phyloP scores from a whole-genome alignment of 2,797 vertebrate genomes.

The Heteromormyrus szaboi region DNA sequence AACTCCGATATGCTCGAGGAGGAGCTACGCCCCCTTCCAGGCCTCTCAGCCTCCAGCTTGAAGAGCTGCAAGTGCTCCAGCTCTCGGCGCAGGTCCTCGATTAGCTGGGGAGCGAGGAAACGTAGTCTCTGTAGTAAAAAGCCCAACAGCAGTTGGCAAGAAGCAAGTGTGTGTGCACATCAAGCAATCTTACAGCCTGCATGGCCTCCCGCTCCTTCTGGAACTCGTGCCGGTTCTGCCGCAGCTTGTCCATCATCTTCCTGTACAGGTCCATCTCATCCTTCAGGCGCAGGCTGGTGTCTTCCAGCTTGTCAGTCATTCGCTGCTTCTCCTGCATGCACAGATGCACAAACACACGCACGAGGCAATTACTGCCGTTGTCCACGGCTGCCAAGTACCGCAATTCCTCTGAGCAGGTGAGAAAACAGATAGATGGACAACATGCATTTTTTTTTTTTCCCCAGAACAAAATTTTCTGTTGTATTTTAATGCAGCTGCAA shows the following conservation, averaged over 20 bases:
- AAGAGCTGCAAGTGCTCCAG: conserved; percentile 89
- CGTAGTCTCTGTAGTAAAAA: not conserved
- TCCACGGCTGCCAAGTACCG: not conserved
- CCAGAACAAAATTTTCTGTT: not conserved
- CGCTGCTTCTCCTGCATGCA: conserved; percentile 80
- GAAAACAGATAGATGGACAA: not conserved
- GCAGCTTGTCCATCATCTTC: conserved; percentile 96
- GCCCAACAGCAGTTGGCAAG: not conserved
- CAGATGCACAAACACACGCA: not conserved
- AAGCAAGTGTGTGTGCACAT: too few relatives aligned
- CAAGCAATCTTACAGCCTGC: conserved; percentile 72
- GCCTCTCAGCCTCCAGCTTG: conserved; percentile 80
- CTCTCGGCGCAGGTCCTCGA: conserved; percentile 87
- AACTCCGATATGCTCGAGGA: conserved; percentile 74
- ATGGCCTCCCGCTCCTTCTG: conserved; percentile 90
- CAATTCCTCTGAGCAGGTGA: not conserved
- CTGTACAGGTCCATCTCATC: conserved; percentile 96
- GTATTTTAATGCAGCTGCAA: not conserved
- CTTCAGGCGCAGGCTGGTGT: conserved; percentile 87
- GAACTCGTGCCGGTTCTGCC: conserved; percentile 83
- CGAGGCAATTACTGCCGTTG: not conserved
- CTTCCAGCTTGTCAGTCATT: conserved; percentile 89
- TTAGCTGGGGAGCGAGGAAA: conserved; percentile 63
- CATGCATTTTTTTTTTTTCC: not conserved
- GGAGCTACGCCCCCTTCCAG: conserved; percentile 69